Evolutionary conservation across 1,140 invertebrate species (phyloP).

Genomic region (Cotesia chilonis): DNA sequence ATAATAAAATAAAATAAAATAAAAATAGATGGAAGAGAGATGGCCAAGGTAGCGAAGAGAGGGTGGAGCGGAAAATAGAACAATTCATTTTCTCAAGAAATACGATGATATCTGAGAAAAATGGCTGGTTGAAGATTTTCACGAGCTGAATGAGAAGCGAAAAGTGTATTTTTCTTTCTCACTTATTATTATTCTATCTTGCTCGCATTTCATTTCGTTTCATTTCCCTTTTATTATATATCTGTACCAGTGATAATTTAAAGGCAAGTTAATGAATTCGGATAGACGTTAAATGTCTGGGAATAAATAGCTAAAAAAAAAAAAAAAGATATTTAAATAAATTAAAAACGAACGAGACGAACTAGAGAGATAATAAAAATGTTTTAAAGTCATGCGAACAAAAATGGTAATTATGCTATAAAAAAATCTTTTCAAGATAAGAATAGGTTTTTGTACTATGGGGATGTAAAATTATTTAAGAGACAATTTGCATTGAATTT

Average conservation of each 20-base stretch:
- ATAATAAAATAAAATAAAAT: not conserved
- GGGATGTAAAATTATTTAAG: slow-evolving; percentile 2
- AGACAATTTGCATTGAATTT: not conserved
- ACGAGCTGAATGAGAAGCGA: not conserved
- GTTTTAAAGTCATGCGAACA: slow-evolving; percentile 43
- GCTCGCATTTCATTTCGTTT: slow-evolving; percentile 9
- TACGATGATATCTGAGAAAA: slow-evolving; percentile 21
- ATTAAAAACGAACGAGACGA: not conserved
- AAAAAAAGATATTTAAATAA: not conserved
- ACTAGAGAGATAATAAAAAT: not conserved
- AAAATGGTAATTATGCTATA: slow-evolving; percentile 65
- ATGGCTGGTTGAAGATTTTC: slow-evolving; percentile 28
- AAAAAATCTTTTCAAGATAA: slow-evolving; percentile 54
- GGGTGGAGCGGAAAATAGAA: not conserved
- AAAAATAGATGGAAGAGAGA: not conserved
- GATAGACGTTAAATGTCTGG: slow-evolving; percentile 42
- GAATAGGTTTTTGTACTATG: slow-evolving; percentile 45
- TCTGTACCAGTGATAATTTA: slow-evolving; percentile 31
- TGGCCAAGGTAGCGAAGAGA: not conserved
- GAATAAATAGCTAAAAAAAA: not conserved
- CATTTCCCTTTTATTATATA: not conserved
- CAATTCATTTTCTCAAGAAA: slow-evolving; percentile 31
- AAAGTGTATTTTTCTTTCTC: too few species aligned
- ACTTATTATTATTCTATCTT: too few species aligned
- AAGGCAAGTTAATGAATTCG: slow-evolving; percentile 61